Percentiles rank a stretch among this genome's conserved stretches.
These are phyloP conservation scores for Cryptophagus acutangulus DNA, from an alignment of 2,888 invertebrate species.

Conservation along the genomic window DNA sequence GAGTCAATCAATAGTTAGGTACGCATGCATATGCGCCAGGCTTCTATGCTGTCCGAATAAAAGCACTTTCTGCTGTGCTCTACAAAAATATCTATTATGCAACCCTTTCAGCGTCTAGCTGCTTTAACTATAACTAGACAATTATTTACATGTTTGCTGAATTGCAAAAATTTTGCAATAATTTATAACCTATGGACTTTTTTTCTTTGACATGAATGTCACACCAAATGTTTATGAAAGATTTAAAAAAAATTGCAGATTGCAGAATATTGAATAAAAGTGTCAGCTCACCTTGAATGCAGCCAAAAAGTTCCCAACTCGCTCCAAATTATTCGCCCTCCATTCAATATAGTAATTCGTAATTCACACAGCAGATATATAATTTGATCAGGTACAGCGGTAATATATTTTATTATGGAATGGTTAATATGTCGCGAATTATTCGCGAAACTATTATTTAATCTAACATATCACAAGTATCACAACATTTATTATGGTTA, in stretches of 20 bases:
- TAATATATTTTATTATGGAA: slow-evolving; percentile 35
- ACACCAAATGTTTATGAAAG: too few species aligned
- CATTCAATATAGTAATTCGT: slow-evolving; percentile 29
- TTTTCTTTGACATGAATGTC: too few species aligned
- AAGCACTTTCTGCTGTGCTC: slow-evolving; percentile 20
- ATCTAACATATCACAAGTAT: slow-evolving; percentile 42
- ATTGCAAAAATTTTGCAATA: too few species aligned
- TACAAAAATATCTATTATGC: slow-evolving; percentile 17
- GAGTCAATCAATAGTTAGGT: slow-evolving; percentile 37
- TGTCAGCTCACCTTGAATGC: too few species aligned
- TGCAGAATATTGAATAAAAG: too few species aligned
- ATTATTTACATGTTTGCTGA: too few species aligned
- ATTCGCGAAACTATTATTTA: slow-evolving; percentile 29
- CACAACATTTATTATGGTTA: slow-evolving; percentile 37
- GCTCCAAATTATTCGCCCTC: slow-evolving; percentile 27
- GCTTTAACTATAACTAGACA: too few species aligned
- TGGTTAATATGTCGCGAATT: slow-evolving; percentile 18
- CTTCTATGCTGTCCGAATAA: slow-evolving; percentile 20
- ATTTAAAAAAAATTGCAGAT: too few species aligned
- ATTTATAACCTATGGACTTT: too few species aligned
- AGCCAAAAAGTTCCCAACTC: too few species aligned
- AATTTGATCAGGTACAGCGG: neutral
- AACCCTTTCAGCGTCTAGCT: too few species aligned
- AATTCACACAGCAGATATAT: slow-evolving; percentile 26
- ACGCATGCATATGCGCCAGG: slow-evolving; percentile 34